Evolutionary conservation across 1,140 invertebrate species (phyloP).

Genomic region (Armadillidium nasatum): DNA sequence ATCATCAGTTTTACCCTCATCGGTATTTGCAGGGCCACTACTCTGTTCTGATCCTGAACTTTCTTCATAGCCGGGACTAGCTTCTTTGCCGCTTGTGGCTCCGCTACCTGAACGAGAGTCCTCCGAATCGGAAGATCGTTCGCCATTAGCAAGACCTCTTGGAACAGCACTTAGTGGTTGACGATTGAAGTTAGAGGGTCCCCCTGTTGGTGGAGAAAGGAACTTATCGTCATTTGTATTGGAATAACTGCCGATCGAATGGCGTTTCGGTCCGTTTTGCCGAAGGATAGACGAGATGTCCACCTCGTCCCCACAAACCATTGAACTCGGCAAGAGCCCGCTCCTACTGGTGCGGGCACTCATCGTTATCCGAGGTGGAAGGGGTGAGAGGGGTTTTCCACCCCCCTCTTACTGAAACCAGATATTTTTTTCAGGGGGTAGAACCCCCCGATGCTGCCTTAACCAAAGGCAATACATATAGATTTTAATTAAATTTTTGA

Average conservation of each 20-base stretch:
- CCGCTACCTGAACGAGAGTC: conserved; percentile 39
- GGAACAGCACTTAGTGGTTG: conserved; percentile 27
- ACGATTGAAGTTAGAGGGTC: background rate
- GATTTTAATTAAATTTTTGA: background rate
- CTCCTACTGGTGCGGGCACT: conserved; percentile 41
- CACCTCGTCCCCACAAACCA: conserved; percentile 39
- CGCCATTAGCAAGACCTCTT: conserved; percentile 32
- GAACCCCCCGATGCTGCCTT: background rate
- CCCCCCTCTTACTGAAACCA: conserved; percentile 4
- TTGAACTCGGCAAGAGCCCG: conserved; percentile 41
- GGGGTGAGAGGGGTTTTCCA: background rate
- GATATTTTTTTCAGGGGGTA: background rate
- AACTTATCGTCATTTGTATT: conserved; percentile 25
- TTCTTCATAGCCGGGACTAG: conserved; percentile 41
- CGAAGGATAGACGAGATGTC: conserved; percentile 30
- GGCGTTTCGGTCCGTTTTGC: conserved; percentile 33
- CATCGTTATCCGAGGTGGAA: conserved; percentile 5
- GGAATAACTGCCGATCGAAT: conserved; percentile 25
- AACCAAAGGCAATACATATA: conserved; percentile 10
- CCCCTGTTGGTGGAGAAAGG: conserved; percentile 16
- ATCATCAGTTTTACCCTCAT: conserved; percentile 30
- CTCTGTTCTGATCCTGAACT: conserved; percentile 41
- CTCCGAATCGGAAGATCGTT: conserved; percentile 42
- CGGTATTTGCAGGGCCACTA: conserved; percentile 32
- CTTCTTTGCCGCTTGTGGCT: conserved; percentile 43